These are phyloP conservation scores for Lasioglossum leucozonium DNA, from an alignment of 2,888 invertebrate genomes.

Conservation along the genomic window DNA sequence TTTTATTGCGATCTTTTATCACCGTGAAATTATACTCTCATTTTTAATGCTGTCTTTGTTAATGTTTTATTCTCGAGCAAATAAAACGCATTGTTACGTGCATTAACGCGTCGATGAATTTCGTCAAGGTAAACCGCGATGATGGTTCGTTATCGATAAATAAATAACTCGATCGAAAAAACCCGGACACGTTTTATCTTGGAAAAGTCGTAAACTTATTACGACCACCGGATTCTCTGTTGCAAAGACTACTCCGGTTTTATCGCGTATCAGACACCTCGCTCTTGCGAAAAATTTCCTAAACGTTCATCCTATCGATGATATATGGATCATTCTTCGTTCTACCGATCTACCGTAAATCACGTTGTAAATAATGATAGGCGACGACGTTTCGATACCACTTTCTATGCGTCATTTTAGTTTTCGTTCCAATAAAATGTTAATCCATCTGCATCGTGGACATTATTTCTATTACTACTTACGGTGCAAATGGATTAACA, in stretches of 20 bases:
- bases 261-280: constrained; percentile 11
- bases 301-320: neutral
- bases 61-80: constrained; percentile 4
- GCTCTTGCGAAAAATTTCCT: neutral
- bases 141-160: constrained; percentile 45
- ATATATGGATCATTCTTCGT: neutral
- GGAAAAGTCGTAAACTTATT: constrained; percentile 38
- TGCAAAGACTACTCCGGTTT: constrained; percentile 38
- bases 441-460: neutral
- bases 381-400: neutral
- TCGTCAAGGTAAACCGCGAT: constrained; percentile 14
- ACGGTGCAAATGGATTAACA: neutral
- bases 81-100: constrained; percentile 45
- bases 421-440: neutral
- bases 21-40: neutral
- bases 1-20: constrained; percentile 11
- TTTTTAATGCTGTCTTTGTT: constrained; percentile 3
- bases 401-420: neutral
- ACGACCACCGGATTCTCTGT: neutral
- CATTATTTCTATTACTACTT: neutral
- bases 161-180: constrained; percentile 12
- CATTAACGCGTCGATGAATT: constrained; percentile 29
- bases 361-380: neutral
- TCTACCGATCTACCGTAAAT: neutral
- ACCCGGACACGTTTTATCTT: constrained; percentile 16